Evolutionary conservation across 1,140 invertebrate species (phyloP), one percentile per base, ranked within the genome.

Genomic region (Lepidurus packardi): DNA sequence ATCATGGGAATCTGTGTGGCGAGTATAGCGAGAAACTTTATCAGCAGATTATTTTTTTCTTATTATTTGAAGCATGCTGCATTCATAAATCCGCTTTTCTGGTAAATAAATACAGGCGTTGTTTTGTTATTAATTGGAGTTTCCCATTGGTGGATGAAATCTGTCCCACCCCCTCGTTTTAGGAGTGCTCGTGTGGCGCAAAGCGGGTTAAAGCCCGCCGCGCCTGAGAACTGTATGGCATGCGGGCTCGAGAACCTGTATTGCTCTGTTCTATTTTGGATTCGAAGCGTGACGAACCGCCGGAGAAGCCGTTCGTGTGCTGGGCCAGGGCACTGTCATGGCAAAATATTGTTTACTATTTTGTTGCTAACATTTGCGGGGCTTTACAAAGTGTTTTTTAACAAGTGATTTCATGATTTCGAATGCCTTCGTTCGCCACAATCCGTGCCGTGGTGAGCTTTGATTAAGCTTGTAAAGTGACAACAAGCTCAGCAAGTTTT

Each of bases 211-310:
- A 5, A 65, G 21, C 53, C 53, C 53, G 53, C 53, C 21, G 13
- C 13, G 53, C 53, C 53, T 11, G 13, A n/a, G 53, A 21, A 65
- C 34, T 34, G 25, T 34, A 65, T 21, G 13, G 13, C 9, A 65
- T 7, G 53, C 53, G 53, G 53, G 13, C 53, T 9, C 53, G 53
- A n/a, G 53, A 4, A 21, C 53, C 53, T 65, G 53, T 65, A 13
- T 65, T 65, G 53, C 53, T 21, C 53, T 65, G 53, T 65, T 65
- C 53, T 65, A 65, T 65, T 65, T 65, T 65, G 53, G 53, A 65
- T 65, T 65, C n/a, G n/a, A 65, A 65, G 53, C 53, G 53, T 65
- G 53, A 21, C 53, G 53, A 65, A 65, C 53, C 53, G 53, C 53
- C 21, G 53, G 21, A 65, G 53, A 21, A 65, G 53, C 53, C 21